phyloP scores from a whole-genome alignment of 53 echinoderm and acorn worm species.

The Stichopus horrens region DNA sequence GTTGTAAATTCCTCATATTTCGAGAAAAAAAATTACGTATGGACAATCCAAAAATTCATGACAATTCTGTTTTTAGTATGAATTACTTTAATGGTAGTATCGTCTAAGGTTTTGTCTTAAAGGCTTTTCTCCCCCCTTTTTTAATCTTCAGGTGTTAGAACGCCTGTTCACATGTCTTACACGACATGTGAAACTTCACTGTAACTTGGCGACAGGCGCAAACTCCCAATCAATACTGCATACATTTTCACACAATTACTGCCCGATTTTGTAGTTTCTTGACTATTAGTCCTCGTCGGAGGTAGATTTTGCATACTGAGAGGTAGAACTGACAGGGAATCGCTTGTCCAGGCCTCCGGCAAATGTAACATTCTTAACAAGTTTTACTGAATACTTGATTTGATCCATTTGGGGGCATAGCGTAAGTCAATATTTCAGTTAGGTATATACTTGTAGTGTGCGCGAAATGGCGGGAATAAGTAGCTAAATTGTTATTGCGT shows the following conservation, averaged over 20 bases:
- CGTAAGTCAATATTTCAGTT: too few species aligned
- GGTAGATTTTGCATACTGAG: neutral
- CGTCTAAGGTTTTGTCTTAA: too few species aligned
- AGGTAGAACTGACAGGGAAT: neutral
- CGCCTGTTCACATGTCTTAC: neutral
- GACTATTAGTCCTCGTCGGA: neutral
- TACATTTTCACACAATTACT: neutral
- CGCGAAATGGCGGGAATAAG: too few species aligned
- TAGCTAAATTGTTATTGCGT: too few species aligned
- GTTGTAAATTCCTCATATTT: too few species aligned
- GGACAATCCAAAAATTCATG: too few species aligned
- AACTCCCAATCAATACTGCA: neutral
- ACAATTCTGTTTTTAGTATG: too few species aligned
- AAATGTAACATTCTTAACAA: neutral
- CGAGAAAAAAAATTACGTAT: too few species aligned
- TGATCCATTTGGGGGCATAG: too few species aligned
- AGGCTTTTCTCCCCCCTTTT: neutral
- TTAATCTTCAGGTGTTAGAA: neutral
- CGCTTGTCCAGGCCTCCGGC: neutral
- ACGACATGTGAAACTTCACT: neutral
- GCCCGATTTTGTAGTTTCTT: neutral
- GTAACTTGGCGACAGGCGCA: neutral
- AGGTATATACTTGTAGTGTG: too few species aligned
- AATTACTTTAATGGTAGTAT: too few species aligned
- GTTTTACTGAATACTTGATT: too few species aligned